phyloP scores from a whole-genome alignment of 2,888 invertebrate species.

The Hymenopus coronatus region DNA sequence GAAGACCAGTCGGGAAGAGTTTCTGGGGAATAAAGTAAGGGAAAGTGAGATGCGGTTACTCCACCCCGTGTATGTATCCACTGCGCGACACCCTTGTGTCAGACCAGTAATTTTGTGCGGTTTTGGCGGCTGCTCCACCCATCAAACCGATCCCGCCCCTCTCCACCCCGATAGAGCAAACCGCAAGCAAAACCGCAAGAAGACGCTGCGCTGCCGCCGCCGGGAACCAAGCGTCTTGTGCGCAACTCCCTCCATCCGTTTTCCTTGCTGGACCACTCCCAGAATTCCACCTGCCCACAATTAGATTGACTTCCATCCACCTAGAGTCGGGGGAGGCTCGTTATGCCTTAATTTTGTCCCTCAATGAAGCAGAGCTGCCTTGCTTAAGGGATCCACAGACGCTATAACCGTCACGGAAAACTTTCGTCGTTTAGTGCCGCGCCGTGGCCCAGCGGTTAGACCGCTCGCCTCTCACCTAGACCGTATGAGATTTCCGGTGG shows the following conservation, averaged over 20 bases:
- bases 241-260: constrained; percentile 6
- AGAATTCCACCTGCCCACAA: neutral
- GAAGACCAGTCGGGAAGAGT: too few relatives aligned
- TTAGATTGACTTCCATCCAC: neutral
- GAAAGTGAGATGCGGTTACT: too few relatives aligned
- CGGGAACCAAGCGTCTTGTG: constrained; percentile 15
- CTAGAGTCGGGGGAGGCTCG: neutral
- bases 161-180: constrained; percentile 8
- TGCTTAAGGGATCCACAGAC: too few relatives aligned
- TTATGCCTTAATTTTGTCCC: too few relatives aligned
- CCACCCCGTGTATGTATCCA: too few relatives aligned
- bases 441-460: too few relatives aligned
- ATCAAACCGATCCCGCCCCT: neutral
- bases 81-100: constrained; percentile 1
- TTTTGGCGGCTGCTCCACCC: constrained; percentile 5
- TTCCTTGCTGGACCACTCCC: neutral
- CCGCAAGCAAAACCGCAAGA: constrained; percentile 25
- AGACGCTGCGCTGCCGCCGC: constrained; percentile 18
- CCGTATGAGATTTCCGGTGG: too few relatives aligned
- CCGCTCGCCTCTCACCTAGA: too few relatives aligned
- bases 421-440: too few relatives aligned
- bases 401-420: too few relatives aligned
- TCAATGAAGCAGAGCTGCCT: too few relatives aligned
- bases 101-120: constrained; percentile 18
- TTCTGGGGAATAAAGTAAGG: too few relatives aligned